Evolutionary conservation across 2,113 vertebrate genomes (phyloP), one percentile per base, ranked within the genome.

Genomic region (Vulpes ferrilata): DNA sequence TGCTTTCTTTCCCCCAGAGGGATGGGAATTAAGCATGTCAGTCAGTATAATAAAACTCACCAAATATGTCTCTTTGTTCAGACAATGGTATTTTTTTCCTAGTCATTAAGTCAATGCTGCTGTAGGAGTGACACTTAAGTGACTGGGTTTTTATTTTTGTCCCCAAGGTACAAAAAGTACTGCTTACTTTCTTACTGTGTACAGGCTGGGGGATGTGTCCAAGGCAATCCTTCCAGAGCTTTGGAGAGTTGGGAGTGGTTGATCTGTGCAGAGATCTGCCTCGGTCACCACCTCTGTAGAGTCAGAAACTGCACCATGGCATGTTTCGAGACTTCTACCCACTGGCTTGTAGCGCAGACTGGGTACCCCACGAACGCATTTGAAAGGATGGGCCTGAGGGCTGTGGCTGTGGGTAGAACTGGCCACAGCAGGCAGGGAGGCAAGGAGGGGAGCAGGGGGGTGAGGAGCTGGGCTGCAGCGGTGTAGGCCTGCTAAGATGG

Each of bases 71-170:
- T 86, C 95, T 92, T 79, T 90, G 74, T 94, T 90, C 91, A 97
- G 81, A 93, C 73, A 22, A 62, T 0, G n/a, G 27, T 23, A 25
- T 43, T 71, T 71, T 57, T 7, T 38, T 27, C 86, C 62, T 27
- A 78, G 48, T 92, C 67, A 94, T 69, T 51, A 89, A 96, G 69
- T 94, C 84, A 87, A 0, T 16, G 80, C 23, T 95, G 53, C 55
- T 67, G 23, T 65, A 81, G 88, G 88, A 81, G 53, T 90, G 80
- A 95, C 88, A 84, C 53, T 87, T 59, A 51, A 89, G 93, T 32
- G 74, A 48, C 74, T 88, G n/a, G 74, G 65, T 83, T 96, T 95
- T 96, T 85, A 90, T 90, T 97, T 96, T 94, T 95, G 92, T 96
- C 55, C 74, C 67, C 80, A 79, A 82, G 88, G 93, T 90, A 92